These are phyloP conservation scores for Macrobrachium nipponense DNA, from an alignment of 1,140 invertebrate genomes.

Conservation along the genomic window DNA sequence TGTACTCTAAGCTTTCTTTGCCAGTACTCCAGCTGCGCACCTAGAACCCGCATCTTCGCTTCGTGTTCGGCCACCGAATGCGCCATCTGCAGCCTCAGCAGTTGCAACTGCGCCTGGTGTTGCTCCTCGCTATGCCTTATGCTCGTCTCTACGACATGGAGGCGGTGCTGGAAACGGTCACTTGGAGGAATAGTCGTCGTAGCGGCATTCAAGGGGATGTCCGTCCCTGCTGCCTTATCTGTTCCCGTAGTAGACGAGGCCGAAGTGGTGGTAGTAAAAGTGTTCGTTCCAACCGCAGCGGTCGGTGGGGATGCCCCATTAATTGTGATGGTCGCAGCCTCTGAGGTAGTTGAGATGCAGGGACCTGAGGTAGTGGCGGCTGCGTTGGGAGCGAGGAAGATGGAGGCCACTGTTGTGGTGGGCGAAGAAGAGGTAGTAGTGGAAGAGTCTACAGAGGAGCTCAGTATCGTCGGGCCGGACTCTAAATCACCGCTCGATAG, in stretches of 20 bases:
- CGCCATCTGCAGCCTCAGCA: constrained; percentile 51
- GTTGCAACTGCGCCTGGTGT: constrained; percentile 44
- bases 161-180: constrained; percentile 25
- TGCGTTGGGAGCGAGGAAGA: constrained; percentile 21
- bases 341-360: constrained; percentile 47
- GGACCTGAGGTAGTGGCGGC: constrained; percentile 54
- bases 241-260: constrained; percentile 26
- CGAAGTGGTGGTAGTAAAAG: constrained; percentile 7
- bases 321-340: constrained; percentile 34
- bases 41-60: constrained; percentile 47
- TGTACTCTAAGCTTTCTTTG: constrained; percentile 42
- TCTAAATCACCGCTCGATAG: constrained; percentile 22
- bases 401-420: constrained; percentile 30
- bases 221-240: background rate
- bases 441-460: constrained; percentile 33
- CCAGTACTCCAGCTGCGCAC: constrained; percentile 54
- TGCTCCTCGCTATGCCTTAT: constrained; percentile 43
- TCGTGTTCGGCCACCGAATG: constrained; percentile 53
- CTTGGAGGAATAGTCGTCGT: background rate
- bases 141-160: constrained; percentile 11
- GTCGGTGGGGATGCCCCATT: constrained; percentile 31
- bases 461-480: constrained; percentile 12
- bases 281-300: constrained; percentile 1
- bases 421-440: constrained; percentile 30
- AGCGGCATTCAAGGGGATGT: background rate